phyloP scores from a whole-genome alignment of 2,888 invertebrate genomes.

The Agriopis aurantiaria region DNA sequence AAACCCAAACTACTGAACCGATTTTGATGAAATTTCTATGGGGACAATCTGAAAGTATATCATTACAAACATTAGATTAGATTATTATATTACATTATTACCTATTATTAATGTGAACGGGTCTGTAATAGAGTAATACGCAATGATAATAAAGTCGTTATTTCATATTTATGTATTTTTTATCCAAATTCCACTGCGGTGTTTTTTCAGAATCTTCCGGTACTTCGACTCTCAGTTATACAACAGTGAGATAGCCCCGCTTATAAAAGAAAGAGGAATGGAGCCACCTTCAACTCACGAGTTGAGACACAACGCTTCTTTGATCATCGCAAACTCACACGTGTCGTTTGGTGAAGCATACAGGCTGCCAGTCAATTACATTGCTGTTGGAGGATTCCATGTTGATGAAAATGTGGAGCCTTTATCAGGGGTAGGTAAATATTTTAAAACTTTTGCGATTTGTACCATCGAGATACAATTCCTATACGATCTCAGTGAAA shows the following conservation, averaged over 20 bases:
- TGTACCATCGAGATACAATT: too few relatives aligned
- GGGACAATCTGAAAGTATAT: too few relatives aligned
- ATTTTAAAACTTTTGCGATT: not conserved
- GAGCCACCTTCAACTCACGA: conserved; percentile 50
- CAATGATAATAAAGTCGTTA: too few relatives aligned
- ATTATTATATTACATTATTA: too few relatives aligned
- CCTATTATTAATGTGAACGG: too few relatives aligned
- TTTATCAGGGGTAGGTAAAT: conserved; percentile 52
- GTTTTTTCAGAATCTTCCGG: conserved; percentile 43
- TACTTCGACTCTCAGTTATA: conserved; percentile 43
- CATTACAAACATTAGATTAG: too few relatives aligned
- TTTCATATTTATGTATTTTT: not conserved
- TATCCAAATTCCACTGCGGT: not conserved
- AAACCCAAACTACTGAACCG: too few relatives aligned
- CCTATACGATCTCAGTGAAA: too few relatives aligned
- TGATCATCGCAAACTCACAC: conserved; percentile 60
- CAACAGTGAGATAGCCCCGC: conserved; percentile 48
- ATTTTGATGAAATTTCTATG: too few relatives aligned
- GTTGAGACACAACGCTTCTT: conserved; percentile 55
- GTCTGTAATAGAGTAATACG: too few relatives aligned
- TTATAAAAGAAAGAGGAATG: conserved; percentile 48
- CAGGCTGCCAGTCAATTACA: conserved; percentile 58
- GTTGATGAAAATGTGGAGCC: conserved; percentile 54
- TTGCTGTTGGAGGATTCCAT: conserved; percentile 61
- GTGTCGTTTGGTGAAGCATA: conserved; percentile 53